Evolutionary conservation across 2,113 vertebrate genomes (phyloP), one percentile per base, ranked within the genome.

Genomic region (Corythoichthys haematopterus): DNA sequence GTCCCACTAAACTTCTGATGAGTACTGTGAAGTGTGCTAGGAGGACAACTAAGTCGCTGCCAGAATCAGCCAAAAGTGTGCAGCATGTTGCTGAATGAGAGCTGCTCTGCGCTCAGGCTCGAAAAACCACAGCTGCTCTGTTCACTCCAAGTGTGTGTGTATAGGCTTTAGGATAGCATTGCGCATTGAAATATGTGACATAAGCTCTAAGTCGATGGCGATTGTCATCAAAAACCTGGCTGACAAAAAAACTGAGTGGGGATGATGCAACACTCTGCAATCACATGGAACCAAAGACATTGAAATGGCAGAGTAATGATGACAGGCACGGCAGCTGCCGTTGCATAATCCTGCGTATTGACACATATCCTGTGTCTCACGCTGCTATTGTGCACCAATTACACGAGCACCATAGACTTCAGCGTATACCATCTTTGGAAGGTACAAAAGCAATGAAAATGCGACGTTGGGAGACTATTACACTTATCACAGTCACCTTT

Each of bases 1-100:
- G 81, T 84, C 85, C 87, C 74, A 88, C 81, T 89, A 86, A 90
- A 86, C 86, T 86, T 73, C 56, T 62, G 69, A 47, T 62, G 70
- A 81, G 74, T 51, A 57, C 62, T 28, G 74, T 28, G 60, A 55
- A 66, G 74, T 55, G 70, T 61, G 72, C 16, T 48, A 64, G 68
- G 64, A 65, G 51, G 59, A 56, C 14, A 1, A 12, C 13, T 37
- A 3, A 51, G 36, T 57, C 59, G 35, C 51, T 46, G 66, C 69
- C 56, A 50, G 58, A 66, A 47, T 73, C 57, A 55, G 52, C 15
- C 38, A 38, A 40, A 66, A 38, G 2, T 51, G 53, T 65, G 57
- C 55, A 71, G 56, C 38, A 20, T 10, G 47, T 33, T 28, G 8
- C 43, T 35, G n/a, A 52, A 68, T 28, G 66, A 81, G 70, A 48